Conservation (phyloP, 2,797 vertebrate genomes). For the Prionace glauca region DNA sequence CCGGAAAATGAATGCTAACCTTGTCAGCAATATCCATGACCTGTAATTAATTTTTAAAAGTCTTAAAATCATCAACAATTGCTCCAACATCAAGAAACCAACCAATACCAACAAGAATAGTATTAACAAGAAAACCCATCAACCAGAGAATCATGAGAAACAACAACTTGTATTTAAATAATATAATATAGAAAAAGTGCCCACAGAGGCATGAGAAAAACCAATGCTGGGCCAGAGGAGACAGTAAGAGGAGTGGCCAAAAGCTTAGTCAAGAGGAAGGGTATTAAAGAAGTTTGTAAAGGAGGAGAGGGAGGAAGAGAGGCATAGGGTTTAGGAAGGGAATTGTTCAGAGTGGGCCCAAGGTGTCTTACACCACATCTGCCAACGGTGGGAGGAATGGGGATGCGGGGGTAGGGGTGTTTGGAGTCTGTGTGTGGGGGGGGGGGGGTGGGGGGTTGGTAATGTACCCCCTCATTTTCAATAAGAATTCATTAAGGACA, state of each 20-base stretch:
- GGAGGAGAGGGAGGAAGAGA: not conserved
- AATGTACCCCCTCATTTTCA: not conserved
- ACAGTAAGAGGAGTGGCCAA: not conserved
- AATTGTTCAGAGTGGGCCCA: not conserved
- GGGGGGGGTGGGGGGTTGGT: not conserved
- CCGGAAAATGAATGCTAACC: too few species aligned
- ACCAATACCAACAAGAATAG: not conserved
- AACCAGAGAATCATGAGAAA: not conserved
- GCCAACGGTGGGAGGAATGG: not conserved
- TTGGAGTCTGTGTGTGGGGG: too few species aligned
- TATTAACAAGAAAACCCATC: not conserved
- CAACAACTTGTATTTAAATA: not conserved
- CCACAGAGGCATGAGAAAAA: not conserved
- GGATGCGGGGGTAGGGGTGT: too few species aligned
- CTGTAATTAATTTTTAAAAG: too few species aligned
- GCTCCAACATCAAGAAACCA: not conserved
- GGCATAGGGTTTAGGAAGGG: not conserved
- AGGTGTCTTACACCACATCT: not conserved
- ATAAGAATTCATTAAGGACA: not conserved
- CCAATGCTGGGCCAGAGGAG: not conserved
- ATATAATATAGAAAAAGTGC: not conserved
- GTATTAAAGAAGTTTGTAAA: not conserved
- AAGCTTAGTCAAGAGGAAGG: not conserved
- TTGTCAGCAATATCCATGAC: too few species aligned
- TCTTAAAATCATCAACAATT: not conserved